Base-by-base conservation (phyloP, 2,888 invertebrate genomes). In the Perizoma affinitatum region DNA sequence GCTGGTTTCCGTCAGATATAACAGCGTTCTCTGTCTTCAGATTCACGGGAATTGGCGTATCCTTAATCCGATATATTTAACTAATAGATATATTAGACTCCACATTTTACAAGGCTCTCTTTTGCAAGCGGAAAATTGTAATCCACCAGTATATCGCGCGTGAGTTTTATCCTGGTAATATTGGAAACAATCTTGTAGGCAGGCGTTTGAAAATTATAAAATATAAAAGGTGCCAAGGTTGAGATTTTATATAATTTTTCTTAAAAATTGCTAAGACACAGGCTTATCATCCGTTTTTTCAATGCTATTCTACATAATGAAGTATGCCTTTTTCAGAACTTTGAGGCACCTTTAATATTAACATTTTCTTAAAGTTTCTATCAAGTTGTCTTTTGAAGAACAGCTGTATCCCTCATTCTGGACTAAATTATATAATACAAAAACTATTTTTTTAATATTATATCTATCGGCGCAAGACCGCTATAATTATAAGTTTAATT, bases 321-420 rank as follows among this genome's bases (percentile, higher is more conserved):
- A 61, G 66, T 63, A 55, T 63, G 45, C 67, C 56, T 67, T 65
- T 65, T 59, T 38, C 49, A 55, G 61, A 59, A 66, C 66, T 60
- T 66, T 22, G 55, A 55, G 61, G 54, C 56, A 66, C 65, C 63
- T 57, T 22, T 63, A 54, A 65, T 65, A 63, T 66, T 65, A 66
- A 68, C 60, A 63, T 68, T 66, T 63, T 64, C 63, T 63, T 66
- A 66, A 68, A 68, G 64, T 68, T 65, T 66, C 66, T 66, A 67
- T 68, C 67, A 67, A 66, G 63, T 66, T 65, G 63, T 61, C 61
- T 62, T 60, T 68, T 58, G 61, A 55, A 55, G 48, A 56, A 65
- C 67, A 70, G 66, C 68, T 68, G 66, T 60, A 70, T 53, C 56
- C 56, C 63, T 63, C 52, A 62, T 61, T 62, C 43, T 58, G 42